Conservation (phyloP, 1,140 invertebrate genomes). For the Caenorhabditis inopinata region DNA sequence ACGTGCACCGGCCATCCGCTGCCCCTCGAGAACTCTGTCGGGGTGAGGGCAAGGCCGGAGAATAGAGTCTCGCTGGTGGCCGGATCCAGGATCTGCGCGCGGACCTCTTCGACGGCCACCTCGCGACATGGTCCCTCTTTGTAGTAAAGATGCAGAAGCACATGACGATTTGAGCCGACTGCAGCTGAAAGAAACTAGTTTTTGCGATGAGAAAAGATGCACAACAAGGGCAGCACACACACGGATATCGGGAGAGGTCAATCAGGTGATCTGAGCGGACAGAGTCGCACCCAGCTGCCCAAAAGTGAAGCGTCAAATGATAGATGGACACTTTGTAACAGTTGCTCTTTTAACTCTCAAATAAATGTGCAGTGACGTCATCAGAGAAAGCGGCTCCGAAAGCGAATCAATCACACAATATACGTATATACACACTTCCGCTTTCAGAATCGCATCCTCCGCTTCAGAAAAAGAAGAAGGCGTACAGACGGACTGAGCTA, state of each 20-base stretch:
- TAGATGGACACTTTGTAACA: constrained; percentile 8
- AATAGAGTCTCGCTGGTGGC: constrained; percentile 16
- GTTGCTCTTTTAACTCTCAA: not conserved
- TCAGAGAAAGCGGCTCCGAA: too few relatives aligned
- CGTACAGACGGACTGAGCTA: not conserved
- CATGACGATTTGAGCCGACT: constrained; percentile 31
- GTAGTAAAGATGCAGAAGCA: constrained; percentile 49
- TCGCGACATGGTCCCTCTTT: constrained; percentile 47
- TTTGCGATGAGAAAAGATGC: not conserved
- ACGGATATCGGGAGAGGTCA: not conserved
- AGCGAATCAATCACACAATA: too few relatives aligned
- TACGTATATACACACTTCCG: not conserved
- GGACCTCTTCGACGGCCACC: constrained; percentile 42
- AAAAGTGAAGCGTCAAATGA: constrained; percentile 17
- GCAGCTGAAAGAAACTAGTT: not conserved
- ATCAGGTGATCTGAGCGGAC: constrained; percentile 22
- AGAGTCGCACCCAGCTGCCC: not conserved
- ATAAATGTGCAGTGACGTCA: not conserved
- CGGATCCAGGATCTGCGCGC: constrained; percentile 34
- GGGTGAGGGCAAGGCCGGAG: not conserved
- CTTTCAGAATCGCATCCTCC: not conserved
- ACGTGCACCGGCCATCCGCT: constrained; percentile 36
- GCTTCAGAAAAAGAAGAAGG: not conserved
- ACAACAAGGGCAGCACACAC: not conserved
- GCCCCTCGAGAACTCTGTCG: constrained; percentile 29